phyloP scores from a whole-genome alignment of 64 coral and sea anemone species.

The Catalaphyllia jardinei region DNA sequence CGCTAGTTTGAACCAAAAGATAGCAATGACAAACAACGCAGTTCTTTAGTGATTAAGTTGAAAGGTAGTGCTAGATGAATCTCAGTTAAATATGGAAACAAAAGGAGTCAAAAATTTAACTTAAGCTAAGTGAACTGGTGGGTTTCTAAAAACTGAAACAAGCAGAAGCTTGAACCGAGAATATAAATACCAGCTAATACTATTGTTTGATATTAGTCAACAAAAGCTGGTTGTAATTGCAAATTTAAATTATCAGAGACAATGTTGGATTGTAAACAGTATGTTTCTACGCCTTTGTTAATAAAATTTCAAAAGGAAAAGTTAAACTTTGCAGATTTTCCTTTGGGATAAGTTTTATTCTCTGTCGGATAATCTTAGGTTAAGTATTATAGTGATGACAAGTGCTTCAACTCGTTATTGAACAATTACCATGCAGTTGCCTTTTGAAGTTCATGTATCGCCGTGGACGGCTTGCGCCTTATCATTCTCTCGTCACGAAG shows the following conservation, averaged over 20 bases:
- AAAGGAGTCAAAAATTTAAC: too few species aligned
- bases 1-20: too few species aligned
- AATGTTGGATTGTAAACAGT: slow-evolving; percentile 7
- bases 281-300: neutral
- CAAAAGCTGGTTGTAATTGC: neutral
- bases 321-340: neutral
- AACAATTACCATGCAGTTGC: too few species aligned
- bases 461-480: too few species aligned
- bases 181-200: neutral
- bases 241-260: neutral
- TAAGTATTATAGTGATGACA: neutral
- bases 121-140: too few species aligned
- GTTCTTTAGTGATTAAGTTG: too few species aligned
- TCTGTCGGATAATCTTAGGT: neutral
- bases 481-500: too few species aligned
- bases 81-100: too few species aligned
- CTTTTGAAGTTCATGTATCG: too few species aligned
- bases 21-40: too few species aligned
- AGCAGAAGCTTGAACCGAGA: neutral
- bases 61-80: too few species aligned
- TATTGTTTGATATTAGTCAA: neutral
- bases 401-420: too few species aligned
- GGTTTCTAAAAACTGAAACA: neutral
- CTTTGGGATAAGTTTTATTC: neutral
- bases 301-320: neutral